Evolutionary conservation across 1,140 invertebrate species (phyloP).

Genomic region (Psilanteris sp.): DNA sequence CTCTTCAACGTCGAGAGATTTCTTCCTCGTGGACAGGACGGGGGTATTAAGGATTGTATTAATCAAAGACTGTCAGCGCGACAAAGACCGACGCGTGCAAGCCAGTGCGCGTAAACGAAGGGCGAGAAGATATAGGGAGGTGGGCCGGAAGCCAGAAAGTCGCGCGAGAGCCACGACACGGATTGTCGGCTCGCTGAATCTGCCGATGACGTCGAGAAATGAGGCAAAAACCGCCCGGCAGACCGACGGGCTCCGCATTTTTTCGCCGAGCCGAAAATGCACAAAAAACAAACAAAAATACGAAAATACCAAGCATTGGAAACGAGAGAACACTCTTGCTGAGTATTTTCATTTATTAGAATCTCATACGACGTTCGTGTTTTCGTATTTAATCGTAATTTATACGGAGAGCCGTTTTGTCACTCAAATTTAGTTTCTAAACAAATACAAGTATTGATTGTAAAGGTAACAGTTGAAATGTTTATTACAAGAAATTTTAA

Average conservation of each 20-base stretch:
- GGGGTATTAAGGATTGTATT: conserved; percentile 79
- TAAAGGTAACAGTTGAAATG: no score
- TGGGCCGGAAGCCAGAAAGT: conserved; percentile 71
- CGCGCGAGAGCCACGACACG: conserved; percentile 69
- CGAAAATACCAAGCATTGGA: conserved; percentile 46
- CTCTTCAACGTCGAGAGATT: conserved; percentile 42
- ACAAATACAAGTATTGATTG: no score
- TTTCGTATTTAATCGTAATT: no score
- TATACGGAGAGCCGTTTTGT: no score
- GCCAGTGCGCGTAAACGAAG: conserved; percentile 49
- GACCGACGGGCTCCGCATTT: conserved; percentile 72
- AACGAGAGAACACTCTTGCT: conserved; percentile 48
- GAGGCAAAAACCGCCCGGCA: conserved; percentile 76
- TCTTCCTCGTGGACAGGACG: conserved; percentile 60
- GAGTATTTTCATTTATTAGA: conserved; percentile 58
- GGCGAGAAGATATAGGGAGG: conserved; percentile 48
- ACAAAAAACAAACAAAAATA: conserved; percentile 33
- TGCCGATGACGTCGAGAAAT: conserved; percentile 79
- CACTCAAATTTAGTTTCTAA: no score
- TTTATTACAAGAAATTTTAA: no score
- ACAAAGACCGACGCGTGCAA: conserved; percentile 65
- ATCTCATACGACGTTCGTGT: no score
- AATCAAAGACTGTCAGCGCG: conserved; percentile 77
- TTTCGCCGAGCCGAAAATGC: conserved; percentile 34
- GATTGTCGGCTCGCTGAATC: conserved; percentile 70